Evolutionary conservation across 2,888 invertebrate species (phyloP).

Genomic region (Drosophila mulleri): DNA sequence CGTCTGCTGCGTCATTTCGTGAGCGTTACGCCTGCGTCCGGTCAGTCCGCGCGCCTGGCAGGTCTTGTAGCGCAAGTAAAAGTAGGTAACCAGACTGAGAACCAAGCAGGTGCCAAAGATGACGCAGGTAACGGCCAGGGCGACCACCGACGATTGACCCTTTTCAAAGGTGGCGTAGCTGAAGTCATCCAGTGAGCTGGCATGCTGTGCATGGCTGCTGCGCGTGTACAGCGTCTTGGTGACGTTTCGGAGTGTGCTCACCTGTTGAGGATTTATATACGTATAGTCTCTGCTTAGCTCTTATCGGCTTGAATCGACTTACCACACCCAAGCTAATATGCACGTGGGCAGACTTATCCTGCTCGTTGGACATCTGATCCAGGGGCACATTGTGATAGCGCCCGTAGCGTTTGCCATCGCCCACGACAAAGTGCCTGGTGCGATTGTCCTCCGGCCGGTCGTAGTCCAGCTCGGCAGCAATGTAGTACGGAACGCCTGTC

Average conservation of each 20-base stretch:
- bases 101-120: conserved; percentile 88
- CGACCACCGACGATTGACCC: conserved; percentile 83
- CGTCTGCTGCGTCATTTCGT: conserved; percentile 91
- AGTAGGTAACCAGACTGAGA: conserved; percentile 87
- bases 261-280: conserved; percentile 42
- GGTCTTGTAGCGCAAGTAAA: conserved; percentile 85
- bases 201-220: conserved; percentile 85
- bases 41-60: conserved; percentile 74
- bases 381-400: conserved; percentile 92
- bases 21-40: conserved; percentile 86
- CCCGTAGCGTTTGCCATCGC: conserved; percentile 90
- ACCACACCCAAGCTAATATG: conserved; percentile 90
- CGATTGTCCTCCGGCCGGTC: conserved; percentile 86
- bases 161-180: conserved; percentile 80
- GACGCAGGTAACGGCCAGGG: conserved; percentile 88
- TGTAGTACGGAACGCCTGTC: conserved; percentile 91
- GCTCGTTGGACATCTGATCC: conserved; percentile 3
- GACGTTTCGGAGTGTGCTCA: conserved; percentile 87
- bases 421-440: conserved; percentile 90
- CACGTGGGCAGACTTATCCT: conserved; percentile 87
- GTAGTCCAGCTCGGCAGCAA: conserved; percentile 91
- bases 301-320: conserved; percentile 83
- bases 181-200: conserved; percentile 75
- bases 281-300: not conserved
- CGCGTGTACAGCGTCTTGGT: conserved; percentile 89